Evolutionary conservation across 2,888 invertebrate species (phyloP), one percentile per base, ranked within the genome.

Genomic region (Camponotus fellah): DNA sequence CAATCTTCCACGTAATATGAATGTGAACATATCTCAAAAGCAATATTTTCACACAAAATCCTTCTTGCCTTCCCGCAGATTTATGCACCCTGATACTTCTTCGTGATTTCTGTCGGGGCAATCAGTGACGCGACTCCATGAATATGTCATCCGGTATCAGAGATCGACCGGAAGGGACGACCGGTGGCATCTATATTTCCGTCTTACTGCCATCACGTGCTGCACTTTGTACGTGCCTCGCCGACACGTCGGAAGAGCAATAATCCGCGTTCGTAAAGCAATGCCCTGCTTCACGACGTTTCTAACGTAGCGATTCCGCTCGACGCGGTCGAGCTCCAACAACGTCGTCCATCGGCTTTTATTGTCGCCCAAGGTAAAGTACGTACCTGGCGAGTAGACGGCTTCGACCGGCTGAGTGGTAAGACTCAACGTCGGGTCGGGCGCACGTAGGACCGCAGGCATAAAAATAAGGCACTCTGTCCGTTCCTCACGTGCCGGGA

Each of bases 401-500:
- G 37, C 66, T 64, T 26, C 56, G 46, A 60, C 64, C 40, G 75
- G 10, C 9, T 56, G 60, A 87, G 88, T 87, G 71, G 87, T 87
- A 84, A 80, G 83, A 71, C 87, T 85, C 83, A 49, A 62, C 79
- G 76, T n/a, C 26, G 53, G 14, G 83, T 65, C 89, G 21, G 82
- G 46, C 85, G 32, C 87, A 84, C 87, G 84, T 87, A 86, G 64
- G 68, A 65, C 62, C 77, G 62, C 74, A 46, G 60, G 76, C 76
- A 80, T 74, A 85, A 87, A 87, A 87, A 69, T 87, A 87, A 87
- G 76, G 60, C 69, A 69, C 64, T 32, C 58, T 43, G 32, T 26
- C 26, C 77, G 75, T 71, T 65, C 32, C 82, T 83, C 82, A 79
- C 87, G 85, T 87, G 83, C 69, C 77, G 40, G 4, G 87, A 87